Evolutionary conservation across 2,888 invertebrate genomes (phyloP).

Genomic region (Chymomyza fuscimana): DNA sequence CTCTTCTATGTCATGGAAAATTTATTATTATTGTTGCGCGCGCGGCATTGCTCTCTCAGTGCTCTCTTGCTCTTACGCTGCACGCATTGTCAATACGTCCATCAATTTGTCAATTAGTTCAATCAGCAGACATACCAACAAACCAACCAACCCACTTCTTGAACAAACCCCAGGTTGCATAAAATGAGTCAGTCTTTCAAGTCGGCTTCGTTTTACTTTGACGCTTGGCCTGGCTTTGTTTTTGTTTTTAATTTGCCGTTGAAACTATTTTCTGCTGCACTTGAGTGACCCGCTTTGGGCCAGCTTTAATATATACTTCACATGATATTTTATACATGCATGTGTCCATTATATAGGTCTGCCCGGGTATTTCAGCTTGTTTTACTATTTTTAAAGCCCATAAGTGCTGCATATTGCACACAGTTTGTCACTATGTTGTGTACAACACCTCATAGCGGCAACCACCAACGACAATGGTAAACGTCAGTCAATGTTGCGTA

Average conservation of each 20-base stretch:
- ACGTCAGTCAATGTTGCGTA: neutral
- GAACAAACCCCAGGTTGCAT: conserved; percentile 49
- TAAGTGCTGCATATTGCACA: conserved; percentile 24
- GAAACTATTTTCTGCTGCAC: conserved; percentile 27
- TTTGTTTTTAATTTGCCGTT: conserved; percentile 43
- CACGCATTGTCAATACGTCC: conserved; percentile 50
- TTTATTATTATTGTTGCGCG: conserved; percentile 1
- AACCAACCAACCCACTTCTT: conserved; percentile 47
- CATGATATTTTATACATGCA: conserved; percentile 19
- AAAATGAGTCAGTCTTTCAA: conserved; percentile 57
- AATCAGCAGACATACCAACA: neutral
- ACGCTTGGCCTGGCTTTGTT: conserved; percentile 13
- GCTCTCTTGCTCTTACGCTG: conserved; percentile 12
- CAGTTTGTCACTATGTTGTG: conserved; percentile 3
- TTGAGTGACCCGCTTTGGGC: conserved; percentile 52
- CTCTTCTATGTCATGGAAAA: conserved; percentile 4
- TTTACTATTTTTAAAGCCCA: conserved; percentile 57
- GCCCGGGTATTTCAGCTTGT: conserved; percentile 46
- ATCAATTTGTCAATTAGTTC: conserved; percentile 38
- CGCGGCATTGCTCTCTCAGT: conserved; percentile 11
- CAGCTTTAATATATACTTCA: neutral
- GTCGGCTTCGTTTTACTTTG: conserved; percentile 35
- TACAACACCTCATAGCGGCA: neutral
- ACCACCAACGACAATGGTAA: neutral
- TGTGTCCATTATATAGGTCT: conserved; percentile 42